Percentiles rank a stretch among this genome's conserved stretches.
These are phyloP conservation scores for Pantala flavescens DNA, from an alignment of 1,140 invertebrate genomes.

Conservation along the genomic window DNA sequence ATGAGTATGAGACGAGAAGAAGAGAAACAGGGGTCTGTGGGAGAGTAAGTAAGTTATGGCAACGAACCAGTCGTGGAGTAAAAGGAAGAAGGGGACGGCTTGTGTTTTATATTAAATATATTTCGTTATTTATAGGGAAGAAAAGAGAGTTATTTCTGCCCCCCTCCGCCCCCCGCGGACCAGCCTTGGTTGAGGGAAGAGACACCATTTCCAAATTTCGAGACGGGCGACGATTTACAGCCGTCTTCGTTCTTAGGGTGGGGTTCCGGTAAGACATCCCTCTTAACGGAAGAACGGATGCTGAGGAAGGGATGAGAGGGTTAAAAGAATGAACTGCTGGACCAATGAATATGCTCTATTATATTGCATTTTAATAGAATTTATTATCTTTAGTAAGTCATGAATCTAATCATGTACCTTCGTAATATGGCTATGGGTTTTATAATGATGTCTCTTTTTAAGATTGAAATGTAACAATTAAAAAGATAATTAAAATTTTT, in stretches of 20 bases:
- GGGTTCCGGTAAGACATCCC: neutral
- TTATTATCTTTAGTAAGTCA: no score
- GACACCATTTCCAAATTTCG: neutral
- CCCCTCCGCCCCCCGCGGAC: neutral
- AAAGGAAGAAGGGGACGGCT: neutral
- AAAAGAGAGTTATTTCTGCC: neutral
- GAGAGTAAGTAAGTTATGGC: neutral
- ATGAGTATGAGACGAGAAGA: neutral
- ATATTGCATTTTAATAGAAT: no score
- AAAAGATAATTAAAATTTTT: no score
- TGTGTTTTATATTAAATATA: conserved; percentile 11
- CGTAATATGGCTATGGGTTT: no score
- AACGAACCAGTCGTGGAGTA: neutral
- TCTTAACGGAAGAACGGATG: no score
- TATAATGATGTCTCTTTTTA: no score
- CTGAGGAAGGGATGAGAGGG: no score
- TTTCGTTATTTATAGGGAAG: conserved; percentile 7
- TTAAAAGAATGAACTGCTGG: no score
- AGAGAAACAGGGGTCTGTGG: neutral
- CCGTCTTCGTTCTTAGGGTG: neutral
- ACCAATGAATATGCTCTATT: no score
- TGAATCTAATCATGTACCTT: no score
- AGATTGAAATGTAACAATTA: no score
- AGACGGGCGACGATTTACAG: neutral
- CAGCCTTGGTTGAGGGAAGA: neutral